Evolutionary conservation across 2,888 invertebrate species (phyloP).

Genomic region (Oscheius sp.): DNA sequence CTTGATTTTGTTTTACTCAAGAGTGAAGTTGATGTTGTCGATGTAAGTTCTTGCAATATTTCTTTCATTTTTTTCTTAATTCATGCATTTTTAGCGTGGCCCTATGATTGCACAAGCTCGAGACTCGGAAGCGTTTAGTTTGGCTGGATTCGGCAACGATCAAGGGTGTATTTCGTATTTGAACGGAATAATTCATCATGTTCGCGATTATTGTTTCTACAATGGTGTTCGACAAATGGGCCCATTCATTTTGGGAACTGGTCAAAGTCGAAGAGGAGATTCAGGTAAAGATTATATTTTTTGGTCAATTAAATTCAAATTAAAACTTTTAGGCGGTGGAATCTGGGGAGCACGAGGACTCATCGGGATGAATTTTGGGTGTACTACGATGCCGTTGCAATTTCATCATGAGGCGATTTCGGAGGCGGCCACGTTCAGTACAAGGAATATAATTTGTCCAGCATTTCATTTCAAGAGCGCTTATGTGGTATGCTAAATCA

Average conservation of each 20-base stretch:
- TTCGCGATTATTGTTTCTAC: constrained; percentile 35
- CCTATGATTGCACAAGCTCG: constrained; percentile 33
- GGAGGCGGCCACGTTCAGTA: constrained; percentile 42
- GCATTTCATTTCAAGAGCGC: constrained; percentile 34
- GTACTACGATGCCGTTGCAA: constrained; percentile 39
- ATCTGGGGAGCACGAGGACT: constrained; percentile 41
- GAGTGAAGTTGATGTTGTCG: constrained; percentile 40
- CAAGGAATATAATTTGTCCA: constrained; percentile 42
- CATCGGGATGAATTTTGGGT: constrained; percentile 41
- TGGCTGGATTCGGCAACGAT: constrained; percentile 43
- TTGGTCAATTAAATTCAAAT: constrained; percentile 42
- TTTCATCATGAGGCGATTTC: constrained; percentile 40
- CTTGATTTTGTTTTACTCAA: constrained; percentile 41
- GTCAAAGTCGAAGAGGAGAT: constrained; percentile 40
- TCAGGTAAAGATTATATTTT: constrained; percentile 48
- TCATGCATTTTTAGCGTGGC: constrained; percentile 38
- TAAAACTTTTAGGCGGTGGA: constrained; percentile 45
- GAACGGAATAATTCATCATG: constrained; percentile 34
- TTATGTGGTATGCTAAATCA: constrained; percentile 41
- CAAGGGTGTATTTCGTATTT: constrained; percentile 33
- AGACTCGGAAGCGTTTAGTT: constrained; percentile 40
- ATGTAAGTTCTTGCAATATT: constrained; percentile 42
- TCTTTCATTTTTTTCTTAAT: constrained; percentile 47
- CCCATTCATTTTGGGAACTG: constrained; percentile 44
- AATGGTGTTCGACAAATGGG: constrained; percentile 30